These are phyloP conservation scores for Junco hyemalis DNA, from an alignment of 2,113 vertebrate species.

Conservation along the genomic window DNA sequence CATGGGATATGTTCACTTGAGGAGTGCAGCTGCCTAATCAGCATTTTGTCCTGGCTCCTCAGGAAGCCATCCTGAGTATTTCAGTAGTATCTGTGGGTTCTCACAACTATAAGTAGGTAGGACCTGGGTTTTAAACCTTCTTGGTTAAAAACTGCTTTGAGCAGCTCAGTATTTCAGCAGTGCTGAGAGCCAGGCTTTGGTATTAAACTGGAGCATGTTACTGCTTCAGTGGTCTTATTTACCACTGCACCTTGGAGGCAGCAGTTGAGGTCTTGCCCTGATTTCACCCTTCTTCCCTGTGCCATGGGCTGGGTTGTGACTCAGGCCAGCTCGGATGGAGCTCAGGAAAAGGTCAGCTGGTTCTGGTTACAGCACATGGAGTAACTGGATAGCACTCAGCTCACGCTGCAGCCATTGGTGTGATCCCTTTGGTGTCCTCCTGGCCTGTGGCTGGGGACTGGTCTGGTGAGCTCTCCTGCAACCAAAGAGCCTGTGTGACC, in stretches of 20 bases:
- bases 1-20: background rate
- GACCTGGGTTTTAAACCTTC: background rate
- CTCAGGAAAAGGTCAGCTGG: slow-evolving; percentile 43
- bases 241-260: background rate
- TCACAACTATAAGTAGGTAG: background rate
- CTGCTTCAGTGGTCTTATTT: background rate
- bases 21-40: background rate
- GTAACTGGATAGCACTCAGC: slow-evolving; percentile 40
- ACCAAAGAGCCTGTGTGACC: background rate
- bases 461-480: background rate
- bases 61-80: background rate
- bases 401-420: background rate
- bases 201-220: background rate
- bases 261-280: background rate
- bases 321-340: background rate
- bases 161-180: background rate
- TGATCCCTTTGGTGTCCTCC: background rate
- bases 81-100: background rate
- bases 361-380: slow-evolving; percentile 20
- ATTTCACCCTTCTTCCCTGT: background rate
- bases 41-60: background rate
- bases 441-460: background rate
- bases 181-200: background rate
- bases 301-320: background rate
- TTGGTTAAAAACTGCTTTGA: background rate